Conservation (phyloP, 2,888 invertebrate species). For the Escarpia spicata region DNA sequence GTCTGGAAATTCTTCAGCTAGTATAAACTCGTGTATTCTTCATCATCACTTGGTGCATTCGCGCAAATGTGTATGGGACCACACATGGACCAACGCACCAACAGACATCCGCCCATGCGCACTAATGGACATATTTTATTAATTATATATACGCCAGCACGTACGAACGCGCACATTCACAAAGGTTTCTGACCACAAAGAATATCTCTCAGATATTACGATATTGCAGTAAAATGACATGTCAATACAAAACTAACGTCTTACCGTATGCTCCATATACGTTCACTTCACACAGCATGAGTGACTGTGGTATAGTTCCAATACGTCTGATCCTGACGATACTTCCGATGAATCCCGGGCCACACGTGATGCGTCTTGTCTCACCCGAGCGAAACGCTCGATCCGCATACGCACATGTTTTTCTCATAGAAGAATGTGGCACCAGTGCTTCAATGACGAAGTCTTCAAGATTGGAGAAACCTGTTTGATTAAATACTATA, state of each 20-base stretch:
- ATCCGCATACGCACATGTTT: neutral
- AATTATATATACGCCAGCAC: neutral
- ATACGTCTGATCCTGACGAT: neutral
- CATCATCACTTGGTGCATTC: neutral
- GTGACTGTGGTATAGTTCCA: neutral
- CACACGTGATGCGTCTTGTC: constrained; percentile 5
- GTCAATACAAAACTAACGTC: neutral
- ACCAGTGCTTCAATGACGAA: neutral
- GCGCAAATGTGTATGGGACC: neutral
- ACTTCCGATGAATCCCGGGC: neutral
- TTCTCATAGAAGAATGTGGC: neutral
- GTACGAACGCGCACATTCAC: neutral
- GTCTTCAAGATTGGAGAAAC: neutral
- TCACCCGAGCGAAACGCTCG: neutral
- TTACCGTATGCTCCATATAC: neutral
- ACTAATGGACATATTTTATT: too few relatives aligned
- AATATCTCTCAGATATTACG: neutral
- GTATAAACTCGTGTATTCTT: neutral
- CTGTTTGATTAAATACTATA: neutral
- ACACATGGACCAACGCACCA: too few relatives aligned
- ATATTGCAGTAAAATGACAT: neutral
- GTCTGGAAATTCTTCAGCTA: neutral
- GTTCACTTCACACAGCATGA: neutral
- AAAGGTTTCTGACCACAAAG: neutral
- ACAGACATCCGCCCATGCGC: too few relatives aligned